A percentile compares a stretch with the other conserved stretches of the same genome.
These are phyloP conservation scores for Prenolepis imparis DNA, from an alignment of 2,888 invertebrate genomes.

Conservation along the genomic window DNA sequence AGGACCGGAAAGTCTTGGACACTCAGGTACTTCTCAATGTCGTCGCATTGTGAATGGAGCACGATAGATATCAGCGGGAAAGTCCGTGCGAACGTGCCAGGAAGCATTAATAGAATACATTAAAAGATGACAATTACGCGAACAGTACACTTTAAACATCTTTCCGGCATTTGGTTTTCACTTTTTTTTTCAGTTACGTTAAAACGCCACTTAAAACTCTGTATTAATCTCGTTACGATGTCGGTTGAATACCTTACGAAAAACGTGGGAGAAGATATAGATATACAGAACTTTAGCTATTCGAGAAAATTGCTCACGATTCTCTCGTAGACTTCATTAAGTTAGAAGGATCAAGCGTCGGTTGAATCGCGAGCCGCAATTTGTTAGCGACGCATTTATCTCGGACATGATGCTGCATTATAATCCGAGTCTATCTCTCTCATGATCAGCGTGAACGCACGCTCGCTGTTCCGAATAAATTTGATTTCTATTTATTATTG, in stretches of 20 bases:
- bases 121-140: background rate
- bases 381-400: conserved; percentile 48
- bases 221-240: background rate
- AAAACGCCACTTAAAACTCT: background rate
- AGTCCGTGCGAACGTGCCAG: background rate
- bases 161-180: background rate
- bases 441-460: conserved; percentile 41
- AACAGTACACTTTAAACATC: background rate
- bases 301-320: conserved; percentile 20
- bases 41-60: conserved; percentile 24
- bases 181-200: conserved; percentile 3
- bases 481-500: conserved; percentile 38
- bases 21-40: conserved; percentile 63
- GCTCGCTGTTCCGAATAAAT: conserved; percentile 56
- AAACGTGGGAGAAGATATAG: conserved; percentile 29
- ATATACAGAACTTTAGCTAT: background rate
- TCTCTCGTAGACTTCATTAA: conserved; percentile 23
- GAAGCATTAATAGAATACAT: background rate
- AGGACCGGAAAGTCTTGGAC: conserved; percentile 59
- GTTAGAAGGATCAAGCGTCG: conserved; percentile 22
- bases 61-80: conserved; percentile 4
- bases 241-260: background rate
- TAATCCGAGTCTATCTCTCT: conserved; percentile 47
- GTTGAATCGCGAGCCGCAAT: conserved; percentile 4
- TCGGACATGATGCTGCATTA: conserved; percentile 51